A percentile compares a stretch with the other conserved stretches of the same genome.
Evolutionary conservation across 2,888 invertebrate genomes (phyloP).

Genomic region (Torymus tubicola): DNA sequence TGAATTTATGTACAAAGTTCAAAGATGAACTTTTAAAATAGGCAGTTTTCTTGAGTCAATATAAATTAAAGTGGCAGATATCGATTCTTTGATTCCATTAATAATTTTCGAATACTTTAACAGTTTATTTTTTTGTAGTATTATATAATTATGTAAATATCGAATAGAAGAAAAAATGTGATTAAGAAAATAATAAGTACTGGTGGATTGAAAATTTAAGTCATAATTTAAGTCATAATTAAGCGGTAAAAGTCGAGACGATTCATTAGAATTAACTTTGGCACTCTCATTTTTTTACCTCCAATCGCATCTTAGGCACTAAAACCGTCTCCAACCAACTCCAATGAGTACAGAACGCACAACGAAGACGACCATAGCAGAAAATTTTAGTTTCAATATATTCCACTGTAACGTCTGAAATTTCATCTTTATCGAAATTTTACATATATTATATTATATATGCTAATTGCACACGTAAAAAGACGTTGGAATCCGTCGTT

Average conservation of each 20-base stretch:
- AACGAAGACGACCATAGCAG: conserved; percentile 45
- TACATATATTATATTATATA: neutral
- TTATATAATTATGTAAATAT: conserved; percentile 11
- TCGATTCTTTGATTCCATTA: conserved; percentile 15
- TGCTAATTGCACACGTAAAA: conserved; percentile 32
- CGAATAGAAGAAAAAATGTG: conserved; percentile 8
- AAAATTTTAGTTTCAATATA: conserved; percentile 42
- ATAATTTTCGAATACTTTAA: conserved; percentile 21
- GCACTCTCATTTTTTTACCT: conserved; percentile 54
- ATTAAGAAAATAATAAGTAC: conserved; percentile 29
- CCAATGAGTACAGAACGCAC: conserved; percentile 26
- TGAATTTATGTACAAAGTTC: conserved; percentile 37
- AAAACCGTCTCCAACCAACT: conserved; percentile 40
- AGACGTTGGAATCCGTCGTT: conserved; percentile 13
- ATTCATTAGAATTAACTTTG: conserved; percentile 55
- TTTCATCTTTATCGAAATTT: conserved; percentile 33
- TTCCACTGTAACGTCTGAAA: conserved; percentile 53
- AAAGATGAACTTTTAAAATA: conserved; percentile 49
- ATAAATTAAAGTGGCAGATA: conserved; percentile 47
- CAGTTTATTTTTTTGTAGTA: conserved; percentile 1
- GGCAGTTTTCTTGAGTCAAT: conserved; percentile 48
- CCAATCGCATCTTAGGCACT: conserved; percentile 55
- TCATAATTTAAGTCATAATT: conserved; percentile 7
- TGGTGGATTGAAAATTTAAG: conserved; percentile 18
- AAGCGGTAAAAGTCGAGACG: conserved; percentile 49